Evolutionary conservation across 2,888 invertebrate genomes (phyloP).

Genomic region (Mythimna vitellina): DNA sequence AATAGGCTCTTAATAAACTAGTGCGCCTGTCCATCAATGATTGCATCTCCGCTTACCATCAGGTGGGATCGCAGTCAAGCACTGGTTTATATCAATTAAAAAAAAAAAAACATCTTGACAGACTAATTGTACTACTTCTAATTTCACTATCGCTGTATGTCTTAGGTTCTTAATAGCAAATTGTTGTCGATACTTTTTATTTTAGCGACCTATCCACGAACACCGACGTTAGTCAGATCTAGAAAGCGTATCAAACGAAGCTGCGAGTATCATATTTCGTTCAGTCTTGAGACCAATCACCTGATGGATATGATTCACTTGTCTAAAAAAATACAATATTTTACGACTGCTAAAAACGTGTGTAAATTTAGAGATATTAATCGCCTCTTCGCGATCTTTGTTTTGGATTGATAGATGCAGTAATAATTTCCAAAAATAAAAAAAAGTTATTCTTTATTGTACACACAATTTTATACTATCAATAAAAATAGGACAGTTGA

Average conservation of each 20-base stretch:
- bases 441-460: no score
- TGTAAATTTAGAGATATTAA: slow-evolving; percentile 6
- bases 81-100: no score
- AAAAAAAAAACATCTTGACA: slow-evolving; percentile 19
- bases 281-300: slow-evolving; percentile 34
- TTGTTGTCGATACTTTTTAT: neutral
- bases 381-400: neutral
- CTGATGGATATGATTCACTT: slow-evolving; percentile 40
- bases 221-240: slow-evolving; percentile 23
- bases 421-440: neutral
- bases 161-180: slow-evolving; percentile 17
- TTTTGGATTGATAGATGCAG: neutral
- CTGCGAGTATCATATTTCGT: slow-evolving; percentile 38
- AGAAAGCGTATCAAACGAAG: slow-evolving; percentile 40
- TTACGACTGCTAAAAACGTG: slow-evolving; percentile 7
- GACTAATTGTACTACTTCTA: neutral
- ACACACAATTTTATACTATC: no score
- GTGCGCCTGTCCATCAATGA: no score
- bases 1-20: no score
- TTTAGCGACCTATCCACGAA: slow-evolving; percentile 34
- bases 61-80: no score
- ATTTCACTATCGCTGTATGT: slow-evolving; percentile 8
- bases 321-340: slow-evolving; percentile 22
- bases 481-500: no score
- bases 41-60: no score